A percentile compares a stretch with the other conserved stretches of the same genome.
phyloP scores from a whole-genome alignment of 2,113 vertebrate species.

The Rhabdornis inornatus region DNA sequence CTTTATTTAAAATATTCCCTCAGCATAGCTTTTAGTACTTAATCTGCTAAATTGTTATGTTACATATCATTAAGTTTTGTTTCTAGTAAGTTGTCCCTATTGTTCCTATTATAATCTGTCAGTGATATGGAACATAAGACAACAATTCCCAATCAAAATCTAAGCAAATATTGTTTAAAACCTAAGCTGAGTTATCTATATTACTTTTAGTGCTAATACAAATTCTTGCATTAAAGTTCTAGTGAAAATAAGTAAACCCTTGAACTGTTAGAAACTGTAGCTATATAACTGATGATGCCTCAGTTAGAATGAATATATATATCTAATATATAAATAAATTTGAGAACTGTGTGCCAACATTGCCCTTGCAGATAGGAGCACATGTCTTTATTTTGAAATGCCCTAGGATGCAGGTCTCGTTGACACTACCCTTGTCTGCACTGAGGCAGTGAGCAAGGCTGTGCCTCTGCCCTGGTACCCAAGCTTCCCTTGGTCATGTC shows the following conservation, averaged over 20 bases:
- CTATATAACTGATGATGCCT: neutral
- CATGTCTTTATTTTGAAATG: neutral
- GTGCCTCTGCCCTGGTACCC: neutral
- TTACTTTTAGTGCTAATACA: neutral
- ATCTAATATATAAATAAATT: neutral
- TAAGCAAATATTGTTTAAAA: neutral
- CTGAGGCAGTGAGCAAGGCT: rapidly evolving
- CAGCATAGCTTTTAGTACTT: neutral
- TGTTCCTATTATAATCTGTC: neutral
- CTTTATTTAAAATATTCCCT: neutral
- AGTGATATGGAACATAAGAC: neutral
- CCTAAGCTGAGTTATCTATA: neutral
- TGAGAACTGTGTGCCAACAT: neutral
- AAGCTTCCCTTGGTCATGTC: neutral
- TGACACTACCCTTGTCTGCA: neutral
- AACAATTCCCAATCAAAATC: neutral
- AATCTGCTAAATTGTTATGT: neutral
- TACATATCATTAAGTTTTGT: neutral
- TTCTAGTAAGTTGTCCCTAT: neutral
- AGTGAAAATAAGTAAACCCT: neutral
- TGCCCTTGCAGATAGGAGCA: neutral
- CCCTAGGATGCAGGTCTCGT: neutral
- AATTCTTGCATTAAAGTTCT: neutral
- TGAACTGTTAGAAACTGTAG: neutral
- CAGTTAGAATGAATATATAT: neutral